A percentile compares a stretch with the other conserved stretches of the same genome.
phyloP scores from a whole-genome alignment of 1,140 invertebrate species.

The Lordiphosa mommai region DNA sequence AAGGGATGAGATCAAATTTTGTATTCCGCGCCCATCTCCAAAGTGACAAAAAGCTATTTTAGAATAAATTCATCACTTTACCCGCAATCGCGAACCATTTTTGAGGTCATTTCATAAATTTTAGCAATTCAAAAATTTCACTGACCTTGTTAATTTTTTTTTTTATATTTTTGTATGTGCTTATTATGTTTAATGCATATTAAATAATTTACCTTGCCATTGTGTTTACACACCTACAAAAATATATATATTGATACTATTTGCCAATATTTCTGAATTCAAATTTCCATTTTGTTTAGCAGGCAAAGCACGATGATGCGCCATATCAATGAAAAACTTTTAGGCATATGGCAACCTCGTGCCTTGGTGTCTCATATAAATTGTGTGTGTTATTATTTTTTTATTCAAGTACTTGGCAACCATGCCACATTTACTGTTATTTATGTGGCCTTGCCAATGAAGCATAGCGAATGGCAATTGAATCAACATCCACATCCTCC shows the following conservation, averaged over 20 bases:
- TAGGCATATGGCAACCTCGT: slow-evolving; percentile 36
- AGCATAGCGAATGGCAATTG: slow-evolving; percentile 3
- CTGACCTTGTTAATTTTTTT: background rate
- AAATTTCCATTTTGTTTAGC: slow-evolving; percentile 39
- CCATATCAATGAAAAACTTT: slow-evolving; percentile 40
- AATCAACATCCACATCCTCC: slow-evolving; percentile 10
- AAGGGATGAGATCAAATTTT: no score
- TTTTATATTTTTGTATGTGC: slow-evolving; percentile 2
- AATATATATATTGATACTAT: slow-evolving; percentile 1
- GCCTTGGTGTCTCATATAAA: slow-evolving; percentile 7
- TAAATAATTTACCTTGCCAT: slow-evolving; percentile 40
- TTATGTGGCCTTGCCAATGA: slow-evolving; percentile 14
- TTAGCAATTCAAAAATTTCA: slow-evolving; percentile 18
- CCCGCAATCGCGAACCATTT: background rate
- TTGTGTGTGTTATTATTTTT: background rate
- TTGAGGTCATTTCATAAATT: slow-evolving; percentile 23
- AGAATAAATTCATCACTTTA: no score
- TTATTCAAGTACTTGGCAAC: slow-evolving; percentile 18
- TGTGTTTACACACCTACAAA: slow-evolving; percentile 15
- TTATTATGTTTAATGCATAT: slow-evolving; percentile 42
- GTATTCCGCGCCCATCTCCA: no score
- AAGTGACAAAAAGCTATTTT: no score
- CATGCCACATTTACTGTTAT: slow-evolving; percentile 24
- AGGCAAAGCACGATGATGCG: slow-evolving; percentile 37
- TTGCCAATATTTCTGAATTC: slow-evolving; percentile 39